Percentiles rank a stretch among this genome's conserved stretches.
These are phyloP conservation scores for Uria aalge DNA, from an alignment of 2,113 vertebrate genomes.

Conservation along the genomic window DNA sequence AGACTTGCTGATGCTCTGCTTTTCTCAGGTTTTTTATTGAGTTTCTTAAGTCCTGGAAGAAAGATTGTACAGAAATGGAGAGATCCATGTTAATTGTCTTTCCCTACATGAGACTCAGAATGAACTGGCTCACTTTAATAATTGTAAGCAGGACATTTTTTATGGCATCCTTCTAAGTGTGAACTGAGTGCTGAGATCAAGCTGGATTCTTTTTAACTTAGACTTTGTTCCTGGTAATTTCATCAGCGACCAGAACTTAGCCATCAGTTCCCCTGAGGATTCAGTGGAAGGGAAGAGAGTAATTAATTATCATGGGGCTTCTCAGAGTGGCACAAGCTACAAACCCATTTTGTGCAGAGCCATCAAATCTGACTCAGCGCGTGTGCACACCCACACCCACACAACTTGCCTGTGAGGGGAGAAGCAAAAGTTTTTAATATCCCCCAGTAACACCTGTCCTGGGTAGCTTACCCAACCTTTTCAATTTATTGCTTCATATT, in stretches of 20 bases:
- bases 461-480: background rate
- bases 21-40: background rate
- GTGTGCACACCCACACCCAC: background rate
- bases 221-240: background rate
- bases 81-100: background rate
- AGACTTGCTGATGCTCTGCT: background rate
- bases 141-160: background rate
- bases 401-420: background rate
- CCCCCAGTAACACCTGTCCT: background rate
- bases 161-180: background rate
- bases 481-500: background rate
- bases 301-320: background rate
- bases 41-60: background rate
- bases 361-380: background rate
- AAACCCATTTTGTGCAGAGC: background rate
- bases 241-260: background rate
- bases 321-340: background rate
- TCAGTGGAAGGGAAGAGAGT: background rate
- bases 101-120: background rate
- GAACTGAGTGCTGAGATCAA: background rate
- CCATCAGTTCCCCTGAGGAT: background rate
- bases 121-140: background rate
- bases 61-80: background rate
- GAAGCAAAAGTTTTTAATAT: background rate
- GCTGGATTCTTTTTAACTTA: background rate